A percentile compares a stretch with the other conserved stretches of the same genome.
Conservation (phyloP, 2,888 invertebrate species). For the Spodoptera littoralis region DNA sequence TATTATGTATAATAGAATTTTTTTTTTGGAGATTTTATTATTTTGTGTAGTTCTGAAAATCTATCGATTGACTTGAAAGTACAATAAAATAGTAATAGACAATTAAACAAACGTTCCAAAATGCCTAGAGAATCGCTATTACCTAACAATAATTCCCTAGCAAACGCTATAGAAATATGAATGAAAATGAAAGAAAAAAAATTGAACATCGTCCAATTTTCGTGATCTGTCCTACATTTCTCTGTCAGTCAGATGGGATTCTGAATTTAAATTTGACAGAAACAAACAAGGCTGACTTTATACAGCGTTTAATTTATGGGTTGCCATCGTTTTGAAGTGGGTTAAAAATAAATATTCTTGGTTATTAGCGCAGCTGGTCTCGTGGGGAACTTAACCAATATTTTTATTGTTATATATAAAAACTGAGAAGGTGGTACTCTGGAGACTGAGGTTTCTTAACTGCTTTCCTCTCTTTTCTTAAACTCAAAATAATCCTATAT, state of each 20-base stretch:
- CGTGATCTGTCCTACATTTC: constrained; percentile 18
- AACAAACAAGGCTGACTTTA: constrained; percentile 53
- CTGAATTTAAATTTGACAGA: constrained; percentile 37
- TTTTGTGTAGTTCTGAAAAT: too few species aligned
- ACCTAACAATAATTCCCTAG: too few species aligned
- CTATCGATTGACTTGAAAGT: too few species aligned
- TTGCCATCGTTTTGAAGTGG: constrained; percentile 60
- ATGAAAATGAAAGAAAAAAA: constrained; percentile 18
- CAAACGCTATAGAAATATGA: constrained; percentile 3
- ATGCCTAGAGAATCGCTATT: too few species aligned
- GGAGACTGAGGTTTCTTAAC: background rate
- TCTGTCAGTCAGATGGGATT: constrained; percentile 29
- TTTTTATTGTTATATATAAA: constrained; percentile 15
- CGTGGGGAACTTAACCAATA: constrained; percentile 22
- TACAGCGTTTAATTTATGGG: constrained; percentile 60
- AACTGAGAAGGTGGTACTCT: background rate
- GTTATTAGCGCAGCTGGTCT: constrained; percentile 46
- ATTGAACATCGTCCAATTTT: constrained; percentile 22
- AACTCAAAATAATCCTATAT: too few species aligned
- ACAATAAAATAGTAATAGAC: too few species aligned
- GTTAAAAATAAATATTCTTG: constrained; percentile 65
- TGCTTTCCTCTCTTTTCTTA: too few species aligned
- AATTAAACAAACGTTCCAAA: too few species aligned
- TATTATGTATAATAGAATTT: too few species aligned
- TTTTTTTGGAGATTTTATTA: too few species aligned